These are phyloP conservation scores for Patella caerulea DNA, from an alignment of 2,888 invertebrate genomes.

Conservation along the genomic window DNA sequence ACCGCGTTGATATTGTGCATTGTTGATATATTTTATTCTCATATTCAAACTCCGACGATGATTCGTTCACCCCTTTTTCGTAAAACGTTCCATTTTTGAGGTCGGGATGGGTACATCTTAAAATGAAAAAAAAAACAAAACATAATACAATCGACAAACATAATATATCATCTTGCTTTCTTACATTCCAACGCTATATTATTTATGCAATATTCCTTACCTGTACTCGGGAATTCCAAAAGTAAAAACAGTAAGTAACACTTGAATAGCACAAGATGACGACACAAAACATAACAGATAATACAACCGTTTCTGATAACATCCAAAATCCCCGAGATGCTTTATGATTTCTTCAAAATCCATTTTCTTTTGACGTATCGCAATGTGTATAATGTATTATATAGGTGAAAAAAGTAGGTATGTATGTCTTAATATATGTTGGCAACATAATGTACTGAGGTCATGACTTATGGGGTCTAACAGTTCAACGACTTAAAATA, in stretches of 20 bases:
- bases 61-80: background rate
- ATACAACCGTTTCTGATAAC: background rate
- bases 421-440: no score
- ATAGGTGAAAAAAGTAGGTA: no score
- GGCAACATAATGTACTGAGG: no score
- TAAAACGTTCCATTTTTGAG: no score
- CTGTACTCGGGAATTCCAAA: background rate
- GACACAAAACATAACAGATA: background rate
- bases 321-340: conserved; percentile 1
- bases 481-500: no score
- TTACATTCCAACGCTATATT: no score
- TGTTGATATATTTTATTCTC: background rate
- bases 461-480: no score
- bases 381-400: no score
- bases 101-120: no score
- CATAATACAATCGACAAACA: no score
- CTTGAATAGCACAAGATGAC: background rate
- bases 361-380: background rate
- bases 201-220: background rate
- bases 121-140: no score
- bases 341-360: background rate
- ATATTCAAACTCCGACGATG: background rate
- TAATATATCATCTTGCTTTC: no score
- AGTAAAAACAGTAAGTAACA: background rate
- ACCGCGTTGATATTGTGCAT: background rate